A percentile compares a stretch with the other conserved stretches of the same genome.
Conservation (phyloP, 2,888 invertebrate species). For the Ochropleura leucogaster region DNA sequence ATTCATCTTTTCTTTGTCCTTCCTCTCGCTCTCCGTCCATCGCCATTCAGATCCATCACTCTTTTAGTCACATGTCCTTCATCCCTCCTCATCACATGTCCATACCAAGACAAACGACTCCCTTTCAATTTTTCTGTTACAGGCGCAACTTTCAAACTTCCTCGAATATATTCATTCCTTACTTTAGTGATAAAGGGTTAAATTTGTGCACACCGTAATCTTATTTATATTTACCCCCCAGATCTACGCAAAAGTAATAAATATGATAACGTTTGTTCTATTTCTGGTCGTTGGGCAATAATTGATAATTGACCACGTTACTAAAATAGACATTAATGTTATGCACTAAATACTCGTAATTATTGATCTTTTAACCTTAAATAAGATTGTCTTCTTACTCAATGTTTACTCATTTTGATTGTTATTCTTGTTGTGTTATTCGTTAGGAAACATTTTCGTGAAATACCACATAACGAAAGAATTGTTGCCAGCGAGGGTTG, state of each 20-base stretch:
- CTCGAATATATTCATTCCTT: too few relatives aligned
- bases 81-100: too few relatives aligned
- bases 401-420: background rate
- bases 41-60: too few relatives aligned
- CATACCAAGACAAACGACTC: too few relatives aligned
- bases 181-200: too few relatives aligned
- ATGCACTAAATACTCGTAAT: constrained; percentile 13
- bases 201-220: constrained; percentile 18
- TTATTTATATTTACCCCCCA: constrained; percentile 26
- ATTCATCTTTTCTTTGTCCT: too few relatives aligned
- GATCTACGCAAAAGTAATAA: constrained; percentile 33
- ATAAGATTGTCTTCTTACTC: constrained; percentile 24
- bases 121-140: too few relatives aligned
- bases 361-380: constrained; percentile 27
- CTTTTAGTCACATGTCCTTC: too few relatives aligned
- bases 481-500: background rate
- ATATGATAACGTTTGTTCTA: constrained; percentile 46
- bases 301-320: constrained; percentile 47
- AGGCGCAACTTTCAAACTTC: too few relatives aligned
- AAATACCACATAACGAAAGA: background rate
- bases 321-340: constrained; percentile 43
- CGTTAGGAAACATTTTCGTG: background rate
- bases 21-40: too few relatives aligned
- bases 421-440: background rate
- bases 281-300: constrained; percentile 39